Percentiles rank a stretch among this genome's conserved stretches.
Evolutionary conservation across 2,888 invertebrate genomes (phyloP).

Genomic region (Galerucella pusilla): DNA sequence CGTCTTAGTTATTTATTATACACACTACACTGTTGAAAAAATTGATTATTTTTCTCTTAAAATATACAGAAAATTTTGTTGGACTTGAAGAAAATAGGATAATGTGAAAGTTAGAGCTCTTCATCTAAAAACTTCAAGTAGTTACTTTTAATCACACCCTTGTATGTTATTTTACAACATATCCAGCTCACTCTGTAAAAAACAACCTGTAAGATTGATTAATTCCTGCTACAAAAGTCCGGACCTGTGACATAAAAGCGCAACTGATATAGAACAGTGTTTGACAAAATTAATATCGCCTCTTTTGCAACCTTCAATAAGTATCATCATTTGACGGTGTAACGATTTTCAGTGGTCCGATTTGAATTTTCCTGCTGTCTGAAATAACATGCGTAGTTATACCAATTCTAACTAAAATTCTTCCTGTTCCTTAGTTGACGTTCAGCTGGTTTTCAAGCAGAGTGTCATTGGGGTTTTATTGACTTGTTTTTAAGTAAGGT

Average conservation of each 20-base stretch:
- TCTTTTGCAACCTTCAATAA: background rate
- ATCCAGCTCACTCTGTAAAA: background rate
- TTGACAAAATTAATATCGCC: background rate
- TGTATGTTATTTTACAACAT: background rate
- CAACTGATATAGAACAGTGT: background rate
- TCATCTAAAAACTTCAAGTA: no score
- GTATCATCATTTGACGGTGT: background rate
- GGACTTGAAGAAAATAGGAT: no score
- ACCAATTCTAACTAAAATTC: constrained; percentile 19
- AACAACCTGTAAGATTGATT: constrained; percentile 8
- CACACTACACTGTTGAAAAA: no score
- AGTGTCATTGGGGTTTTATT: constrained; percentile 39
- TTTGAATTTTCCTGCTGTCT: background rate
- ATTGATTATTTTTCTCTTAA: no score
- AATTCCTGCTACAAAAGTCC: background rate
- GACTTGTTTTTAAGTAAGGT: constrained; percentile 39
- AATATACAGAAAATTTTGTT: no score
- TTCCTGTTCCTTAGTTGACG: constrained; percentile 42
- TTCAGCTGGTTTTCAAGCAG: constrained; percentile 42
- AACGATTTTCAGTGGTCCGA: background rate
- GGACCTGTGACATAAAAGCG: background rate
- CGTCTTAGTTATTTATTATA: no score
- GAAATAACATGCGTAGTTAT: constrained; percentile 28
- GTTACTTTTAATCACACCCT: no score
- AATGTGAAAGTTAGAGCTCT: no score